phyloP scores from a whole-genome alignment of 1,140 invertebrate genomes.

The Zaprionus lachaisei region DNA sequence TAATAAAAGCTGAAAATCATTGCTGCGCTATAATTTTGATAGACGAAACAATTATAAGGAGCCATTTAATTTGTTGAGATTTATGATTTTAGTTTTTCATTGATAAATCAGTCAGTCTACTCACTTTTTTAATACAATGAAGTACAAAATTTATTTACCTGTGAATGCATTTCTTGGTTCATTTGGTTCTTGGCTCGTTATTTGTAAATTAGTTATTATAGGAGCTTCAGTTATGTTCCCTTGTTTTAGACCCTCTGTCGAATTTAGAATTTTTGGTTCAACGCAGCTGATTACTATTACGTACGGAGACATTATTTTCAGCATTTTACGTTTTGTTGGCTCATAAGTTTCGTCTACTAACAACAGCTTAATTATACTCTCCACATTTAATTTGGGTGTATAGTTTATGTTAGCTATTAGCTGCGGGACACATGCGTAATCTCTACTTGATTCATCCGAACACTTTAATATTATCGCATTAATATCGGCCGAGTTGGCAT shows the following conservation, averaged over 20 bases:
- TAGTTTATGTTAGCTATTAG: constrained; percentile 57
- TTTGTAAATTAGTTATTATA: neutral
- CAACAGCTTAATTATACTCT: constrained; percentile 44
- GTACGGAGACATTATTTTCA: constrained; percentile 59
- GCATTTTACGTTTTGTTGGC: constrained; percentile 32
- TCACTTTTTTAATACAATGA: neutral
- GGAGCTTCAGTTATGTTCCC: neutral
- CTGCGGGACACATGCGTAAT: constrained; percentile 50
- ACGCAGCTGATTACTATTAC: constrained; percentile 42
- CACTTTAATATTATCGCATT: constrained; percentile 57
- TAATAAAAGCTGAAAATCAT: too few relatives aligned
- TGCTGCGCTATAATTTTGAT: too few relatives aligned
- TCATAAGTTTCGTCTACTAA: constrained; percentile 55
- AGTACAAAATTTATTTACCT: neutral
- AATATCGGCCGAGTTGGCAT: constrained; percentile 15
- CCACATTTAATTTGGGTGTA: constrained; percentile 44
- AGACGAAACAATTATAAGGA: too few relatives aligned
- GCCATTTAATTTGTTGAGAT: neutral
- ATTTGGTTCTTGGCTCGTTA: neutral
- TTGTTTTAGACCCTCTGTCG: constrained; percentile 20
- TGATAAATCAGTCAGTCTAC: neutral
- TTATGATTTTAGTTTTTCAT: neutral
- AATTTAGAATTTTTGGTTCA: constrained; percentile 51
- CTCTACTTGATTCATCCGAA: neutral
- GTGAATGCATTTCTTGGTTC: neutral